Percentiles rank a stretch among this genome's conserved stretches.
phyloP scores from a whole-genome alignment of 2,888 invertebrate genomes.

The Drosophila setosimentum region DNA sequence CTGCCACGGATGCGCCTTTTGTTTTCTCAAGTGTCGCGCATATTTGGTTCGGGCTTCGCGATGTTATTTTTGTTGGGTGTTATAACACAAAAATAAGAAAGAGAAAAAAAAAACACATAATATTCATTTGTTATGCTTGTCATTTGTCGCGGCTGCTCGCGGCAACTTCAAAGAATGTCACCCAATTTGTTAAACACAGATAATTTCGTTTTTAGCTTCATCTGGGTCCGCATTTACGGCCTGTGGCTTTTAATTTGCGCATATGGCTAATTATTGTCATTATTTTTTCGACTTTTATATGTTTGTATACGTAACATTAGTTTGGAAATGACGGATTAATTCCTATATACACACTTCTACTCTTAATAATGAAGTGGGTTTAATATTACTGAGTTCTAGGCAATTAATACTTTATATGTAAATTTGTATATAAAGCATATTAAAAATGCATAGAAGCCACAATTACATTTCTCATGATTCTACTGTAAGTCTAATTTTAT shows the following conservation, averaged over 20 bases:
- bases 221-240: conserved; percentile 27
- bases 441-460: neutral
- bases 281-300: conserved; percentile 5
- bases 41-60: conserved; percentile 38
- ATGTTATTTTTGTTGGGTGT: conserved; percentile 58
- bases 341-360: neutral
- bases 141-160: conserved; percentile 73
- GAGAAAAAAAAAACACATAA: conserved; percentile 67
- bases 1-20: conserved; percentile 50
- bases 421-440: neutral
- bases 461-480: neutral
- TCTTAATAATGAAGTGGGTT: neutral
- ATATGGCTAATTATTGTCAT: conserved; percentile 65
- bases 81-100: conserved; percentile 46
- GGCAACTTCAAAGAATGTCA: conserved; percentile 80
- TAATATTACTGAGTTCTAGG: neutral
- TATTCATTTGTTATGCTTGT: conserved; percentile 83
- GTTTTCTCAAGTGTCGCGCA: conserved; percentile 74
- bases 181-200: conserved; percentile 81
- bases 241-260: conserved; percentile 58
- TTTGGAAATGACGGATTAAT: neutral
- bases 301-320: neutral
- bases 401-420: neutral
- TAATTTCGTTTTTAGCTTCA: conserved; percentile 59
- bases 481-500: neutral